phyloP scores from a whole-genome alignment of 2,888 invertebrate species.

The Mantis religiosa region DNA sequence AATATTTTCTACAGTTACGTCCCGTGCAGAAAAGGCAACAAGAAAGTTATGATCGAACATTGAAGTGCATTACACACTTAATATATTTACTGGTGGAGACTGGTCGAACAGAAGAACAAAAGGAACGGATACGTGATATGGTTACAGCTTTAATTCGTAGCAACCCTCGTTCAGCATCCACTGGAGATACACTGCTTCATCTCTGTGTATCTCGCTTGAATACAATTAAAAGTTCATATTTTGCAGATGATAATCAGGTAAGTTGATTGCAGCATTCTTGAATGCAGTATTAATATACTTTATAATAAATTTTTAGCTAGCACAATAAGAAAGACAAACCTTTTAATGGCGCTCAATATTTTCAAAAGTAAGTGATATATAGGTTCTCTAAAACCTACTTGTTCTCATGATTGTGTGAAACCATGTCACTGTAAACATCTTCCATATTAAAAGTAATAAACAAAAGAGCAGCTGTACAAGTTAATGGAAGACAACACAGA shows the following conservation, averaged over 20 bases:
- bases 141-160: constrained; percentile 56
- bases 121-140: constrained; percentile 45
- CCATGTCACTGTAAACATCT: too few species aligned
- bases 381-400: too few species aligned
- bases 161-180: constrained; percentile 64
- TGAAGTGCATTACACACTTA: constrained; percentile 76
- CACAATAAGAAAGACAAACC: too few species aligned
- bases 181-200: constrained; percentile 77
- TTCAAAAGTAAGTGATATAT: too few species aligned
- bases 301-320: too few species aligned
- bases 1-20: constrained; percentile 48
- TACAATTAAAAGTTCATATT: constrained; percentile 72
- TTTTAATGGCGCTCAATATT: too few species aligned
- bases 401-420: too few species aligned
- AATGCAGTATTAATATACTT: constrained; percentile 10
- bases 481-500: too few species aligned
- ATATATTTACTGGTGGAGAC: constrained; percentile 66
- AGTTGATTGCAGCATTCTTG: constrained; percentile 34
- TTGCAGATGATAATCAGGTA: constrained; percentile 62
- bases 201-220: constrained; percentile 74
- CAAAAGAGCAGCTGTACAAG: too few species aligned
- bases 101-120: constrained; percentile 51
- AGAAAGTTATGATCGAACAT: constrained; percentile 74
- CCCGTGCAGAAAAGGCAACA: constrained; percentile 74
- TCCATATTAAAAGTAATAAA: too few species aligned